phyloP scores from a whole-genome alignment of 2,888 invertebrate genomes.

The Lampropteryx suffumata region DNA sequence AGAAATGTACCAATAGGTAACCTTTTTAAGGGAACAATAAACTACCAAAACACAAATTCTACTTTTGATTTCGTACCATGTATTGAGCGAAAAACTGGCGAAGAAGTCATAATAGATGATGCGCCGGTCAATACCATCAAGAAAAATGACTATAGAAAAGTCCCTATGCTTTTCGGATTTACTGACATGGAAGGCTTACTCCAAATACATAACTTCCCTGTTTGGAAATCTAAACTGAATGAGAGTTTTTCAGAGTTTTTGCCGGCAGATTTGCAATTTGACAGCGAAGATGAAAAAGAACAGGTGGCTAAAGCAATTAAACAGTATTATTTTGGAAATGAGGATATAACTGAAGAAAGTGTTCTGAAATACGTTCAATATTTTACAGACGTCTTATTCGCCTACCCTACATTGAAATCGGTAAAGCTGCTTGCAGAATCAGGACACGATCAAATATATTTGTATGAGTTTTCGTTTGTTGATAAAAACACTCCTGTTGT shows the following conservation, averaged over 20 bases:
- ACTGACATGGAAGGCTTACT: slow-evolving; percentile 47
- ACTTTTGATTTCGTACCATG: slow-evolving; percentile 41
- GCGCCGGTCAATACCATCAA: slow-evolving; percentile 49
- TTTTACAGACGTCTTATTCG: slow-evolving; percentile 58
- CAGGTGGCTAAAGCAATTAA: slow-evolving; percentile 44
- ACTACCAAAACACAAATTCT: slow-evolving; percentile 30
- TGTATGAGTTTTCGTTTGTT: slow-evolving; percentile 54
- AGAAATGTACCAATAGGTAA: slow-evolving; percentile 41
- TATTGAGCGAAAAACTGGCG: slow-evolving; percentile 40
- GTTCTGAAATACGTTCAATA: slow-evolving; percentile 49
- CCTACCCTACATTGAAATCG: slow-evolving; percentile 41
- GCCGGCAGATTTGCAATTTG: slow-evolving; percentile 52
- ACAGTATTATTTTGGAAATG: slow-evolving; percentile 51
- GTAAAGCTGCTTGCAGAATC: slow-evolving; percentile 43
- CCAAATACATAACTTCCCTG: slow-evolving; percentile 33
- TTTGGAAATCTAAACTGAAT: slow-evolving; percentile 52
- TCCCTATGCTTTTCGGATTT: slow-evolving; percentile 55
- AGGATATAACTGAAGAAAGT: slow-evolving; percentile 38
- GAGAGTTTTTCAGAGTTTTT: slow-evolving; percentile 53
- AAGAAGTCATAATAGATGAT: slow-evolving; percentile 43
- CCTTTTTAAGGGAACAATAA: slow-evolving; percentile 32
- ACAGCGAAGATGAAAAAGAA: slow-evolving; percentile 42
- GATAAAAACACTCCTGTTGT: slow-evolving; percentile 39
- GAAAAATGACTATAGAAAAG: slow-evolving; percentile 41
- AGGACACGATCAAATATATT: slow-evolving; percentile 50